Base-by-base conservation (phyloP, 2,888 invertebrate species). In the Tipula confusa region DNA sequence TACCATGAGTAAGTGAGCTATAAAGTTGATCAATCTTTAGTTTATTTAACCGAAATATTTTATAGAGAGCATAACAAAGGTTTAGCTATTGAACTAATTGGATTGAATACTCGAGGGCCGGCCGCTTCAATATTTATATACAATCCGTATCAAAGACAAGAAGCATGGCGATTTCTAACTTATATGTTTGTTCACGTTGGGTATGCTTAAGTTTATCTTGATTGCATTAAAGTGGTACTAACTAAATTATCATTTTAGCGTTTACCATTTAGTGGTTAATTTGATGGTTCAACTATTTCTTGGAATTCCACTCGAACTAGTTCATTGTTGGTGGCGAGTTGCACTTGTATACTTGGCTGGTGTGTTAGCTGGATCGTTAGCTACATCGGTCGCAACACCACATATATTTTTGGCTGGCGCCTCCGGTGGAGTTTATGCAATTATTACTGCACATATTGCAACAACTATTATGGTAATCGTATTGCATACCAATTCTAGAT, bases 121-220 rank as follows among this genome's bases (percentile, higher is more conserved):
- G 93, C 95, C 38, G 94, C 96, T 7, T 93, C 93, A 83, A 89
- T 94, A 2, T 94, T 98, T 86, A 96, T 98, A 85, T 98, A 97
- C 89, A 94, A 96, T 90, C 98, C 98, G 0, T 91, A 93, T 85
- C 93, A 93, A 87, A 92, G 98, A 85, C 92, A 94, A 83, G 95
- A 99, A 90, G 94, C 94, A 0, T 99, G 99, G 99, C 91, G 99
- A 87, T 99, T 94, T 88, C 87, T 98, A 82, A 95, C 96, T 0
- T 99, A 99, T 88, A 98, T 98, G 97, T 94, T 98, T 88, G 96
- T 98, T 29, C 98, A 98, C 89, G 95, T 97, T 85, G 97, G 97
- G 95, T 95, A 88, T 5, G 28, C 7, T 29, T 64, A 64, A 64
- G 9, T 6, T 88, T 29, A 91, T 96, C 1, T 29, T 29, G 96